phyloP scores from a whole-genome alignment of 1,140 invertebrate genomes.

The Eriosoma lanigerum region DNA sequence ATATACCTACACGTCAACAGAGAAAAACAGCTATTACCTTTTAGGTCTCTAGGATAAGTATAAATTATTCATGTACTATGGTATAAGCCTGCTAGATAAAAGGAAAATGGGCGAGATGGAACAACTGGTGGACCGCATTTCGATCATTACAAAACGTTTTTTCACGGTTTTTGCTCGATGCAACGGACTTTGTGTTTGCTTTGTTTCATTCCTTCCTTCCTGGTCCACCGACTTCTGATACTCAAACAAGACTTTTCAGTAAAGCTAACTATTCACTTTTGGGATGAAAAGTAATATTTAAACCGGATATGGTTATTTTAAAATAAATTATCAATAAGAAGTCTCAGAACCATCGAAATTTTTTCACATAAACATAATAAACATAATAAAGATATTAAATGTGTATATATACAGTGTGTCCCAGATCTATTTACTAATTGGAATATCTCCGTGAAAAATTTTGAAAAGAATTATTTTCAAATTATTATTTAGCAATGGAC shows the following conservation, averaged over 20 bases:
- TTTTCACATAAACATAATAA: too few relatives aligned
- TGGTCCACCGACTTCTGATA: neutral
- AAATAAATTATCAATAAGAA: neutral
- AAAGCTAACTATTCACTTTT: constrained; percentile 11
- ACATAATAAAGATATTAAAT: too few relatives aligned
- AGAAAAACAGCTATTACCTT: constrained; percentile 33
- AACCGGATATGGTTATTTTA: neutral
- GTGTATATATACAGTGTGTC: too few relatives aligned
- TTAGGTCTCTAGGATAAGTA: constrained; percentile 15
- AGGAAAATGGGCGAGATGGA: constrained; percentile 9
- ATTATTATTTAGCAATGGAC: too few relatives aligned
- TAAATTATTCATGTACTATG: constrained; percentile 49
- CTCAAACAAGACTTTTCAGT: constrained; percentile 44
- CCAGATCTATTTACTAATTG: too few relatives aligned
- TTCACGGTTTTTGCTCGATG: neutral
- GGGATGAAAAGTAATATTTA: neutral
- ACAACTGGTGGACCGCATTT: constrained; percentile 4
- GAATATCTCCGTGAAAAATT: too few relatives aligned
- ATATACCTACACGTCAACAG: constrained; percentile 25
- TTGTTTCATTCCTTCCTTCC: constrained; percentile 4
- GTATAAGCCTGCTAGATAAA: constrained; percentile 38
- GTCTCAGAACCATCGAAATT: neutral
- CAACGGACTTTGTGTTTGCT: constrained; percentile 41
- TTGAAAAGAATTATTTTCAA: too few relatives aligned
- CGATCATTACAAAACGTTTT: constrained; percentile 49